phyloP scores from a whole-genome alignment of 2,888 invertebrate species.

The Alitta virens region DNA sequence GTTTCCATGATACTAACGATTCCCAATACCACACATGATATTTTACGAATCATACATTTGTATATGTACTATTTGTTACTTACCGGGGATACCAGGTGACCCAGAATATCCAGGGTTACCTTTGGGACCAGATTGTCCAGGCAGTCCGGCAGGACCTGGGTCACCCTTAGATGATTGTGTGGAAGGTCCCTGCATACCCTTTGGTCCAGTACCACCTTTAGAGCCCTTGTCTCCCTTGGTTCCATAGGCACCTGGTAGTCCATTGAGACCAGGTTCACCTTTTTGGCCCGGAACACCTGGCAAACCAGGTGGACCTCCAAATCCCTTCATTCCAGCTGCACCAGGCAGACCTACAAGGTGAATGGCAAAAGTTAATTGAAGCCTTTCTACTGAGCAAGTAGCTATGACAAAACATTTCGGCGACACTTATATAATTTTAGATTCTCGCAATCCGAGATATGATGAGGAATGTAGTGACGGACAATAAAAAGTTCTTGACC shows the following conservation, averaged over 20 bases:
- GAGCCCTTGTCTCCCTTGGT: slow-evolving; percentile 51
- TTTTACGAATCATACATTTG: too few species aligned
- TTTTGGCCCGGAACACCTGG: slow-evolving; percentile 64
- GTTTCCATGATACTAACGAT: too few species aligned
- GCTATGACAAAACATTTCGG: too few species aligned
- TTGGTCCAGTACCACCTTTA: slow-evolving; percentile 4
- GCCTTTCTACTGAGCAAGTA: neutral
- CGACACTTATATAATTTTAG: too few species aligned
- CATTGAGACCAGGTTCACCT: slow-evolving; percentile 31
- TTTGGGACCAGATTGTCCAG: slow-evolving; percentile 32
- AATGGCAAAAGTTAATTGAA: neutral
- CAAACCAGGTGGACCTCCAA: slow-evolving; percentile 61
- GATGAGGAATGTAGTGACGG: too few species aligned
- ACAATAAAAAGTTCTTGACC: too few species aligned
- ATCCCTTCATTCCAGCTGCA: slow-evolving; percentile 18
- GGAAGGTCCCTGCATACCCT: slow-evolving; percentile 3
- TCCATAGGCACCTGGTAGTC: slow-evolving; percentile 59
- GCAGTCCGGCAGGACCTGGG: slow-evolving; percentile 33
- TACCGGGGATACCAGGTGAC: slow-evolving; percentile 19
- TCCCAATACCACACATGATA: too few species aligned
- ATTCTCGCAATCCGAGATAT: too few species aligned
- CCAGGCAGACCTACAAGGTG: slow-evolving; percentile 29
- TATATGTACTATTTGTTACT: too few species aligned
- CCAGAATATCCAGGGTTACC: slow-evolving; percentile 29
- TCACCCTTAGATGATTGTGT: slow-evolving; percentile 26